Base-by-base conservation (phyloP, 2,888 invertebrate genomes). In the Ichneumoninae sp. region DNA sequence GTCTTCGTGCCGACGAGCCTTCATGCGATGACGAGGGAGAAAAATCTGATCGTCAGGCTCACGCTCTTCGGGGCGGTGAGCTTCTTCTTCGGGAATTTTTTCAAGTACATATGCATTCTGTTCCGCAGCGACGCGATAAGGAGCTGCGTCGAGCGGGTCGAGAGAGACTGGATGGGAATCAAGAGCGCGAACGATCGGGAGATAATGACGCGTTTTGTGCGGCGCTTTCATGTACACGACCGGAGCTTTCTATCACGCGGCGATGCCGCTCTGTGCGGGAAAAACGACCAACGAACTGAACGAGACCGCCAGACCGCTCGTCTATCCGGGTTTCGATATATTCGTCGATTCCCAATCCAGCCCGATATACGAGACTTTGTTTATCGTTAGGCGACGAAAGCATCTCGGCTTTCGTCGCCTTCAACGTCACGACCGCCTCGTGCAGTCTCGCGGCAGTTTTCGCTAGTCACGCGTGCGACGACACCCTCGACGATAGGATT, bases 281-380 rank as follows among this genome's bases (percentile, higher is more conserved):
- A 84, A 82, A 3, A 70, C 76, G 0, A 7, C 80, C 0, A 62
- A 86, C 4, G 83, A 83, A 26, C 52, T 72, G 44, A 90, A 90
- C 36, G 82, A 82, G 16, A 90, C 89, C 0, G 86, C 88, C 1
- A 86, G 89, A 50, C 83, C 87, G 0, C 83, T 89, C 3, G 86
- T 89, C 0, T 91, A 89, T 52, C 92, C 91, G 3, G 87, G 91
- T 22, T 91, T 90, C 50, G 87, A 88, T 0, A 82, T 84, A 0
- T 83, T 90, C 8, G 52, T 88, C 1, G 88, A 90, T 40, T 47
- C 85, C 0, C 87, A 88, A 6, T 16, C 52, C 0, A 88, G 85
- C 52, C 90, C 90, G 0, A n/a, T 65, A 7, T 89, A 88, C 44
- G 89, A 90, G 52, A 88, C 90, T 0, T 57, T 88, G 3, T 89